phyloP scores from a whole-genome alignment of 2,888 invertebrate genomes.

The Aleiodes leptofemur region DNA sequence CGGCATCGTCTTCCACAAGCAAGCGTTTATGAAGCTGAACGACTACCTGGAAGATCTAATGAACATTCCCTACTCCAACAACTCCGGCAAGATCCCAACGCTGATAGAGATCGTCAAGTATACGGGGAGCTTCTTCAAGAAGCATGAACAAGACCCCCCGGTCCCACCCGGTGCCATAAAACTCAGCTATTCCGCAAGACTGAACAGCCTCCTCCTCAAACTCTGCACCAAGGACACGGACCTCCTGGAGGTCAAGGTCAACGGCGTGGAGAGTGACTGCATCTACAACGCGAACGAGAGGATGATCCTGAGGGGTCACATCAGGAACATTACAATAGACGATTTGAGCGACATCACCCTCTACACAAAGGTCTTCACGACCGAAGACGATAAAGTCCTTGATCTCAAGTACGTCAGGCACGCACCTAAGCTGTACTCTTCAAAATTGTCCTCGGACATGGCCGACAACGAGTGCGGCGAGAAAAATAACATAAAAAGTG shows the following conservation, averaged over 20 bases:
- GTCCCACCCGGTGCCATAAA: conserved; percentile 82
- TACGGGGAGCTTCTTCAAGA: conserved; percentile 60
- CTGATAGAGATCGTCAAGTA: conserved; percentile 58
- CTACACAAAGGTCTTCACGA: conserved; percentile 86
- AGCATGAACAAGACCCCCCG: conserved; percentile 79
- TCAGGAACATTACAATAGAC: conserved; percentile 83
- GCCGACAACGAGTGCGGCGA: conserved; percentile 73
- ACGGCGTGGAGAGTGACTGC: conserved; percentile 85
- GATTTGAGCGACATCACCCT: conserved; percentile 85
- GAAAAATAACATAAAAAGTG: conserved; percentile 81
- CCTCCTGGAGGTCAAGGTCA: conserved; percentile 81
- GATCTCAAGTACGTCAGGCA: conserved; percentile 87
- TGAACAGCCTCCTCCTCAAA: conserved; percentile 80
- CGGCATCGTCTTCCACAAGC: conserved; percentile 83
- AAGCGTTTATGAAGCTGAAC: conserved; percentile 83
- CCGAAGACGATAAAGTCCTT: conserved; percentile 88
- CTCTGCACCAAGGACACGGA: conserved; percentile 85
- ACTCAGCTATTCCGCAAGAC: conserved; percentile 78
- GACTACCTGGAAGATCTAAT: conserved; percentile 78
- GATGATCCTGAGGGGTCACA: conserved; percentile 83
- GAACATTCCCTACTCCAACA: conserved; percentile 64
- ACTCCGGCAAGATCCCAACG: conserved; percentile 58
- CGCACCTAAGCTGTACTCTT: conserved; percentile 78
- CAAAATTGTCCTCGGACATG: conserved; percentile 70
- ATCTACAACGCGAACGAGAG: conserved; percentile 87